Conservation (phyloP, 2,888 invertebrate species). For the Diaprepes abbreviatus region DNA sequence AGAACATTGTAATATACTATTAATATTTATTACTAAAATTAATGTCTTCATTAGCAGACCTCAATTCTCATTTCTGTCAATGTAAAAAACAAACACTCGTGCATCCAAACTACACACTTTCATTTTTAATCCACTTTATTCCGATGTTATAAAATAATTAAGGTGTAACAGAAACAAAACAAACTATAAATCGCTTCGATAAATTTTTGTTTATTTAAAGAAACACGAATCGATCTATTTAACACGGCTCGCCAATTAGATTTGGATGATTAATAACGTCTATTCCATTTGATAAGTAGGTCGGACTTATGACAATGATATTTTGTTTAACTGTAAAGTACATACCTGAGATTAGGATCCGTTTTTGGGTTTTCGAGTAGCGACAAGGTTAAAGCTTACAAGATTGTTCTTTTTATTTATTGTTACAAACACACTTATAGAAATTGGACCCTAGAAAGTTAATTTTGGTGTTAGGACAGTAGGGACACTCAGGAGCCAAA, state of each 20-base stretch:
- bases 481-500: no score
- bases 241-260: constrained; percentile 49
- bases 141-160: constrained; percentile 12
- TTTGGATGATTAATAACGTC: constrained; percentile 52
- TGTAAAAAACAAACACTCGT: neutral
- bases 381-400: constrained; percentile 14
- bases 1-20: no score
- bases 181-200: constrained; percentile 12
- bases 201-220: constrained; percentile 20
- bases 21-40: no score
- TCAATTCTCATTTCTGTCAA: no score
- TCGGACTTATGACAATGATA: constrained; percentile 47
- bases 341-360: constrained; percentile 35
- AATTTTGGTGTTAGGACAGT: no score
- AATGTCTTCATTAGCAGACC: no score
- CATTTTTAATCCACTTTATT: constrained; percentile 19
- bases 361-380: constrained; percentile 12
- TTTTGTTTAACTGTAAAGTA: constrained; percentile 49
- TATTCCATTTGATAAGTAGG: constrained; percentile 52
- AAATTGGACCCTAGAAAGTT: no score
- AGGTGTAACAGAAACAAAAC: constrained; percentile 1
- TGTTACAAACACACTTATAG: no score
- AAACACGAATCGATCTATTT: constrained; percentile 42
- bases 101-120: constrained; percentile 3
- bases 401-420: no score